A percentile compares a stretch with the other conserved stretches of the same genome.
These are phyloP conservation scores for Bufotes viridis DNA, from an alignment of 2,797 vertebrate species.

Conservation along the genomic window DNA sequence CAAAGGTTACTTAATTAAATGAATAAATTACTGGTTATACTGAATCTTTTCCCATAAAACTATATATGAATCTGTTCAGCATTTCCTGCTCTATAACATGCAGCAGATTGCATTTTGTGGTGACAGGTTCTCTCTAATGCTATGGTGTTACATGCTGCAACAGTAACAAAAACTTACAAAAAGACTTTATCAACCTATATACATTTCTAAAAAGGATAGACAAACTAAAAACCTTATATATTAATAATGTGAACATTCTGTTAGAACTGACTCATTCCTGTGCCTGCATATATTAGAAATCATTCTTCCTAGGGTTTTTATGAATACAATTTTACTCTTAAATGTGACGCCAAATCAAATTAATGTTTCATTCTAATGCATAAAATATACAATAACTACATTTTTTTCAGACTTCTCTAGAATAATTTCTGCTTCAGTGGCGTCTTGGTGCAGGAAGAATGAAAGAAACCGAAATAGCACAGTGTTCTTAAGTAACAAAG, in stretches of 20 bases:
- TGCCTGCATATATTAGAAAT: background rate
- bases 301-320: background rate
- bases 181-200: too few species aligned
- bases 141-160: background rate
- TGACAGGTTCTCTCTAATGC: background rate
- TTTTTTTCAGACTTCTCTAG: conserved; percentile 16
- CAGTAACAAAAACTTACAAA: background rate
- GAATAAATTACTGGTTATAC: too few species aligned
- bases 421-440: conserved; percentile 15
- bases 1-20: too few species aligned
- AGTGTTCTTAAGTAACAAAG: conserved; percentile 37
- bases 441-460: conserved; percentile 20
- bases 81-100: too few species aligned
- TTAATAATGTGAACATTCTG: background rate
- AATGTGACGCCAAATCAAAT: conserved; percentile 23
- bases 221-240: background rate
- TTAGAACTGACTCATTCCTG: background rate
- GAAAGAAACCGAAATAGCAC: conserved; percentile 31
- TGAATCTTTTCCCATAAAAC: too few species aligned
- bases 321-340: conserved; percentile 9
- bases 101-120: too few species aligned
- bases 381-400: conserved; percentile 29
- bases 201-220: background rate
- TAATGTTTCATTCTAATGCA: conserved; percentile 8
- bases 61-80: too few species aligned